Percentiles rank a stretch among this genome's conserved stretches.
phyloP scores from a whole-genome alignment of 1,140 invertebrate genomes.

The Ceratosolen fusciceps region DNA sequence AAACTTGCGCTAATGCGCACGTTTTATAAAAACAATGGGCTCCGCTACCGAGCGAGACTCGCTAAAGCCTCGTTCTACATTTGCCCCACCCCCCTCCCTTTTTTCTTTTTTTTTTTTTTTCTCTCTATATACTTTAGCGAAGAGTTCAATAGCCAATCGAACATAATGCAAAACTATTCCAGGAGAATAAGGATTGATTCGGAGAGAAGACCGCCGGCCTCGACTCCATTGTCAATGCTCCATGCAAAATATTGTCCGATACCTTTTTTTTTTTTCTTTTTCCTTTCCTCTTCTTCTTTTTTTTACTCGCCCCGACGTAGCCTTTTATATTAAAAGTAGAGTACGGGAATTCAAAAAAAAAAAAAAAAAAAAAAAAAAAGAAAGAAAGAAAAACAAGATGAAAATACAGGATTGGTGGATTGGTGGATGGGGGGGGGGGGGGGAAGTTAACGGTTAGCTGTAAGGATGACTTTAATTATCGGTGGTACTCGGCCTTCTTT shows the following conservation, averaged over 20 bases:
- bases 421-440: too few species aligned
- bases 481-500: too few species aligned
- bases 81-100: too few species aligned
- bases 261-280: background rate
- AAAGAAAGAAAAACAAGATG: too few species aligned
- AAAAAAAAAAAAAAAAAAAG: too few species aligned
- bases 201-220: background rate
- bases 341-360: too few species aligned
- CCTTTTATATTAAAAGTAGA: background rate
- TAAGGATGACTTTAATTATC: too few species aligned
- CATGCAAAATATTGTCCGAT: background rate
- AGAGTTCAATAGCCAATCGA: conserved; percentile 42
- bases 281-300: background rate
- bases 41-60: too few species aligned
- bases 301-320: background rate
- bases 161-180: conserved; percentile 32
- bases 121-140: conserved; percentile 4
- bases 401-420: too few species aligned
- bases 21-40: conserved; percentile 37
- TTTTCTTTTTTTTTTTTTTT: background rate
- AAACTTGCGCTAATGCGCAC: background rate
- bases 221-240: background rate
- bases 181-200: conserved; percentile 31
- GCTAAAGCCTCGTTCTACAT: conserved; percentile 30
- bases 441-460: too few species aligned